Conservation (phyloP, 2,797 vertebrate genomes). For the Danio albolineatus region DNA sequence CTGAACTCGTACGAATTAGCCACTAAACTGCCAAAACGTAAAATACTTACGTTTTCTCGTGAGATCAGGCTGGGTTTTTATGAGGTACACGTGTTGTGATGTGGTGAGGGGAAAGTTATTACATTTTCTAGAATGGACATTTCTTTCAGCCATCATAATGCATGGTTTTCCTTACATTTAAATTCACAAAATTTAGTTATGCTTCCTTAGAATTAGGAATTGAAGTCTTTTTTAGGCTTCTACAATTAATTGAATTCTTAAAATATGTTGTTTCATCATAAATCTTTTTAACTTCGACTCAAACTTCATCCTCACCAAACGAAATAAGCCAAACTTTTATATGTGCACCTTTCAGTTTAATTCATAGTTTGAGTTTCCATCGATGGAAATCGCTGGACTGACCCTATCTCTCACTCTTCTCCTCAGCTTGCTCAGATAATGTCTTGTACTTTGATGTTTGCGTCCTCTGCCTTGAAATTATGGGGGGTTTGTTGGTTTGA, state of each 20-base stretch:
- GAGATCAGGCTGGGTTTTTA: too few species aligned
- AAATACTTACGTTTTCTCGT: too few species aligned
- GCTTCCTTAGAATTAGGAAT: background rate
- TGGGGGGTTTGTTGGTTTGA: constrained; percentile 69
- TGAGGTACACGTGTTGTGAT: too few species aligned
- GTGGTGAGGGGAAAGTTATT: too few species aligned
- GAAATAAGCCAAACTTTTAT: background rate
- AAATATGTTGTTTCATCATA: background rate
- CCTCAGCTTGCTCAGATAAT: constrained; percentile 40
- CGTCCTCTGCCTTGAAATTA: constrained; percentile 19
- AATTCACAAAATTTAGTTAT: background rate
- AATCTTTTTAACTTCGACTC: background rate
- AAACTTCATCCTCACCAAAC: background rate
- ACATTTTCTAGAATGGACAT: too few species aligned
- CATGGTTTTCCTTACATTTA: background rate
- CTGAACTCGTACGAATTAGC: too few species aligned
- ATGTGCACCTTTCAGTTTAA: background rate
- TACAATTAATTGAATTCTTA: background rate
- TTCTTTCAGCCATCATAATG: too few species aligned
- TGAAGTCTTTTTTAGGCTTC: background rate
- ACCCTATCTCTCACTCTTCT: background rate
- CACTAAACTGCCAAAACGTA: too few species aligned
- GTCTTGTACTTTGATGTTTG: constrained; percentile 44
- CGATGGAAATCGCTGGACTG: background rate
- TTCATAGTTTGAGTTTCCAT: background rate